phyloP scores from a whole-genome alignment of 2,888 invertebrate species.

The Synanthedon formicaeformis region DNA sequence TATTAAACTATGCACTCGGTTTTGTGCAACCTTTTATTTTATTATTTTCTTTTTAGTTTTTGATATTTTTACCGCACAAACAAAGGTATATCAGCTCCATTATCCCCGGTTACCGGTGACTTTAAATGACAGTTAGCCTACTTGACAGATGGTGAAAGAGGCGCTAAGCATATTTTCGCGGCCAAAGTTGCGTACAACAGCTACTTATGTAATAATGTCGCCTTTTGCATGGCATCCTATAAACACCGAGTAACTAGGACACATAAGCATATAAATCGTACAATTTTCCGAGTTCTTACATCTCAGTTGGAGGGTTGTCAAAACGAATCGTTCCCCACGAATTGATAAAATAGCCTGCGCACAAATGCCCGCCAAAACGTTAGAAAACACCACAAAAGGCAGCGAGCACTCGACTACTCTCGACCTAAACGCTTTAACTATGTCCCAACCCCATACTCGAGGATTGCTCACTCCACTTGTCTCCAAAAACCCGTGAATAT shows the following conservation, averaged over 20 bases:
- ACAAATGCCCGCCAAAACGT: slow-evolving; percentile 53
- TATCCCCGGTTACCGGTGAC: no score
- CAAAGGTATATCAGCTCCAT: no score
- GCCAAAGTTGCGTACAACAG: no score
- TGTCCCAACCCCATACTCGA: slow-evolving; percentile 62
- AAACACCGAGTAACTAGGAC: background rate
- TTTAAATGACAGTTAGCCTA: no score
- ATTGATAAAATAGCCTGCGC: slow-evolving; percentile 62
- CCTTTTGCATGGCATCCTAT: no score
- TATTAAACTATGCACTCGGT: no score
- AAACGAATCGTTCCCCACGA: slow-evolving; percentile 46
- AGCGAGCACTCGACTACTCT: slow-evolving; percentile 53
- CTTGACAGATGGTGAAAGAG: no score
- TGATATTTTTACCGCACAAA: no score
- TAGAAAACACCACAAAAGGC: slow-evolving; percentile 65
- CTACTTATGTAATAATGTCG: no score
- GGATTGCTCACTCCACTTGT: slow-evolving; percentile 69
- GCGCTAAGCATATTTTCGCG: no score
- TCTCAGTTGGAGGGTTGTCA: slow-evolving; percentile 36
- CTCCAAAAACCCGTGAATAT: slow-evolving; percentile 62
- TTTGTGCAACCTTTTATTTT: no score
- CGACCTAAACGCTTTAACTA: slow-evolving; percentile 69
- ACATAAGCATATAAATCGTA: slow-evolving; percentile 3
- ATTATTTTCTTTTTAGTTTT: no score
- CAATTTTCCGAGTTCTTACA: slow-evolving; percentile 30